These are phyloP conservation scores for Austrolebias charrua DNA, from an alignment of 2,797 vertebrate genomes.

Conservation along the genomic window DNA sequence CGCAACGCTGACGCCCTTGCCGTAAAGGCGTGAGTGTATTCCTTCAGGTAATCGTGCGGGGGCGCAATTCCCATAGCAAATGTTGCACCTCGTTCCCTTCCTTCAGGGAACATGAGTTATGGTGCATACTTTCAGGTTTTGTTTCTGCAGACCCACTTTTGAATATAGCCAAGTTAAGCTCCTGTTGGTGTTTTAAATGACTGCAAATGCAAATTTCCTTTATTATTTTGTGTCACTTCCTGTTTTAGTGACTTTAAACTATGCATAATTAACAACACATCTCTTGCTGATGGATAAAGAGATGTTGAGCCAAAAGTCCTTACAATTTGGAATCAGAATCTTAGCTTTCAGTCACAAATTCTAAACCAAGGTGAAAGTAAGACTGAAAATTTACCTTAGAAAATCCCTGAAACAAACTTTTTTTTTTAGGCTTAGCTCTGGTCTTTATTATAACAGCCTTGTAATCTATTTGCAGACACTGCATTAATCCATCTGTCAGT, in stretches of 20 bases:
- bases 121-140: no score
- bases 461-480: constrained; percentile 1
- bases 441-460: not conserved
- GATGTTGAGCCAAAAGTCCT: not conserved
- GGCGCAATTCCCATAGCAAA: no score
- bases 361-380: not conserved
- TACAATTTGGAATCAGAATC: not conserved
- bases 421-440: not conserved
- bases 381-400: not conserved
- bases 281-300: not conserved
- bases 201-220: constrained; percentile 23
- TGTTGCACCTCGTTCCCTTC: no score
- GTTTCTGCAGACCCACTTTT: constrained; percentile 56
- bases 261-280: not conserved
- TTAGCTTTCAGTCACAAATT: not conserved
- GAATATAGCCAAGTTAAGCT: constrained; percentile 39
- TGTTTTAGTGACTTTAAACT: constrained; percentile 6
- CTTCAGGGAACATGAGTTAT: no score
- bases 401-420: not conserved
- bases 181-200: constrained; percentile 34
- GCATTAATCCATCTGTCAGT: not conserved
- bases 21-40: no score
- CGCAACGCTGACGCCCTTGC: no score
- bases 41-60: no score
- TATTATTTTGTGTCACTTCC: constrained; percentile 5